A percentile compares a stretch with the other conserved stretches of the same genome.
phyloP scores from a whole-genome alignment of 37 sponge, comb jelly and placozoan species.

The Corticium candelabrum region DNA sequence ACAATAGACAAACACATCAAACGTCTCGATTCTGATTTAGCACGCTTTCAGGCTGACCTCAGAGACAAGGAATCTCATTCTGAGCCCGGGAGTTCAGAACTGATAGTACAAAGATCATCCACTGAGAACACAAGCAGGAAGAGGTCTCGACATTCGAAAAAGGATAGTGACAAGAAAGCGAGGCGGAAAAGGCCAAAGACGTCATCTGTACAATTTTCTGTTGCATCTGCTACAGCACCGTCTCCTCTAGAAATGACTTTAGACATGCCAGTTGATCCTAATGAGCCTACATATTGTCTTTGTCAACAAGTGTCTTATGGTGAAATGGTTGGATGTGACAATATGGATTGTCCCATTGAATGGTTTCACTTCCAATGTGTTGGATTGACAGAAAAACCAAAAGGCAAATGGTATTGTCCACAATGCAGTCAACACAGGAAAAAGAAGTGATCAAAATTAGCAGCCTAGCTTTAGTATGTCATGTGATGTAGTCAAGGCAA shows the following conservation, averaged over 20 bases:
- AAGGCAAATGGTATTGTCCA: slow-evolving; percentile 45
- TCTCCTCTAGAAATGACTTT: slow-evolving; percentile 37
- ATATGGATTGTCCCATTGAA: slow-evolving; percentile 50
- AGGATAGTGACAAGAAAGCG: slow-evolving; percentile 8
- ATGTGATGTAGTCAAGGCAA: too few relatives aligned
- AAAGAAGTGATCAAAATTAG: neutral
- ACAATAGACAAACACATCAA: slow-evolving; percentile 95
- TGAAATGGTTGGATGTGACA: slow-evolving; percentile 10
- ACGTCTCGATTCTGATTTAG: slow-evolving; percentile 75
- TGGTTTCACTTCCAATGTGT: slow-evolving; percentile 80
- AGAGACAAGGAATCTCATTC: slow-evolving; percentile 5
- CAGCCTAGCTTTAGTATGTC: neutral
- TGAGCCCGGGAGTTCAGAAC: neutral
- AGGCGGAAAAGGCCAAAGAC: too few relatives aligned
- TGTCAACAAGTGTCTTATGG: slow-evolving; percentile 76
- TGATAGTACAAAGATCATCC: neutral
- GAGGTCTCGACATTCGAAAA: slow-evolving; percentile 15
- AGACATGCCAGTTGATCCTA: slow-evolving; percentile 97
- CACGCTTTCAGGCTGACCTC: slow-evolving; percentile 39
- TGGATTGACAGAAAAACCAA: slow-evolving; percentile 41
- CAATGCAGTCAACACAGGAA: neutral
- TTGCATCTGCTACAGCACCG: neutral
- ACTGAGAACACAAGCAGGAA: neutral
- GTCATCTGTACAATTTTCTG: neutral
- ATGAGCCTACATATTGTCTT: slow-evolving; percentile 90